Evolutionary conservation across 2,888 invertebrate species (phyloP).

Genomic region (Podotricha telesiphe): DNA sequence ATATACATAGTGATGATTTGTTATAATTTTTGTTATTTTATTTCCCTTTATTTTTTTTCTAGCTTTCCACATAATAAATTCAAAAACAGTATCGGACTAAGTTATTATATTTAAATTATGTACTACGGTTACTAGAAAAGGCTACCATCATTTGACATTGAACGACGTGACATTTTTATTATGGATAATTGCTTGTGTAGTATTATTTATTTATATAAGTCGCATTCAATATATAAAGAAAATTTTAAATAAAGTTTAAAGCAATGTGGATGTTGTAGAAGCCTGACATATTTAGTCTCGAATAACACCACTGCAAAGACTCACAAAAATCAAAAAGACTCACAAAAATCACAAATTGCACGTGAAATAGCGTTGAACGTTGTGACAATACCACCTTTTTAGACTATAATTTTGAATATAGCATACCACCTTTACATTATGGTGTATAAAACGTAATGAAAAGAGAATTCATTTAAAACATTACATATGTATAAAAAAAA

Average conservation of each 20-base stretch:
- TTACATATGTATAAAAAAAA: no score
- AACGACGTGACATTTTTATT: neutral
- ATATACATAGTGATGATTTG: no score
- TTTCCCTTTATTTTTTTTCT: neutral
- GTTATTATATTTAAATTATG: constrained; percentile 10
- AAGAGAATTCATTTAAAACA: no score
- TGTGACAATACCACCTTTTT: neutral
- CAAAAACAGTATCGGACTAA: neutral
- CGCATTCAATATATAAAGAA: neutral
- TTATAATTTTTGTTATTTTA: neutral
- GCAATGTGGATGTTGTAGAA: neutral
- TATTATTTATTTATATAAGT: neutral
- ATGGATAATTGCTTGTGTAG: neutral
- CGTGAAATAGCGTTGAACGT: constrained; percentile 17
- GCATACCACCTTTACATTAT: neutral
- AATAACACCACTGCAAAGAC: constrained; percentile 13
- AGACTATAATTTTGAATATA: neutral
- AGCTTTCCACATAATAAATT: neutral
- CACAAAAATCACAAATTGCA: constrained; percentile 21
- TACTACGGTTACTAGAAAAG: neutral
- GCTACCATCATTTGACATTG: neutral
- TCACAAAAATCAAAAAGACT: constrained; percentile 16
- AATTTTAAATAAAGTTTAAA: neutral
- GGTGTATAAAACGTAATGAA: neutral
- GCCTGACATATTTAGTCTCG: constrained; percentile 7